Base-by-base conservation (phyloP, 2,888 invertebrate species). In the Epsilonema sp. region DNA sequence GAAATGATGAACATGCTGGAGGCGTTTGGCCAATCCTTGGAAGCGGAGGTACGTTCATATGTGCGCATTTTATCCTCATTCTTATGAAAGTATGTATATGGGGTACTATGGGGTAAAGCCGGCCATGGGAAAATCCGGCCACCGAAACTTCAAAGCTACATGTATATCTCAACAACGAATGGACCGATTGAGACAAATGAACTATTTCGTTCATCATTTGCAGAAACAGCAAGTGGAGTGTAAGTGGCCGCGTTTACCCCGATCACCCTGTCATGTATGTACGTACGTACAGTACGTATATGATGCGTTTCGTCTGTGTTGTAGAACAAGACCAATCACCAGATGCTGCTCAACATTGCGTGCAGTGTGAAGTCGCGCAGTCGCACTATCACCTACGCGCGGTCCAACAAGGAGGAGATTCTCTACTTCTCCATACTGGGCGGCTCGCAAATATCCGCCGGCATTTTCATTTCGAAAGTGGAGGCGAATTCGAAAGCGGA, bases 1-100 rank as follows among this genome's bases (percentile, higher is more conserved):
- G 78, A 78, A 50, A 89, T 97, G 89, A 87, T 89, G 78, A 86
- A 87, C 58, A 89, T 90, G 64, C 70, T 92, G 52, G 89, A 90
- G 67, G 79, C 77, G 51, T 90, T 92, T 69, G 90, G 92, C 69
- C 74, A 77, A 52, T 78, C 78, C 46, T 70, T 89, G 51, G 84
- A 84, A 62, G 73, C 74, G 57, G 82, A 84, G 61, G 69, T 69
- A 54, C 54, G 57, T 48, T 46, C 5, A 11, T 46, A n/a, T 46
- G n/a, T 21, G 42, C 13, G 16, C 8, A 25, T 25, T 42, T n/a
- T n/a, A n/a, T n/a, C n/a, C 13, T 11, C 22, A 26, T 16, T 38
- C 19, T 26, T 53, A 8, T n/a, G 20, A 45, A 51, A 44, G 11
- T 50, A 26, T 19, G 11, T 50, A 16, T 50, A 16, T 47, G n/a